Evolutionary conservation across 2,113 vertebrate species (phyloP).

Genomic region (cat (Felis catus)): DNA sequence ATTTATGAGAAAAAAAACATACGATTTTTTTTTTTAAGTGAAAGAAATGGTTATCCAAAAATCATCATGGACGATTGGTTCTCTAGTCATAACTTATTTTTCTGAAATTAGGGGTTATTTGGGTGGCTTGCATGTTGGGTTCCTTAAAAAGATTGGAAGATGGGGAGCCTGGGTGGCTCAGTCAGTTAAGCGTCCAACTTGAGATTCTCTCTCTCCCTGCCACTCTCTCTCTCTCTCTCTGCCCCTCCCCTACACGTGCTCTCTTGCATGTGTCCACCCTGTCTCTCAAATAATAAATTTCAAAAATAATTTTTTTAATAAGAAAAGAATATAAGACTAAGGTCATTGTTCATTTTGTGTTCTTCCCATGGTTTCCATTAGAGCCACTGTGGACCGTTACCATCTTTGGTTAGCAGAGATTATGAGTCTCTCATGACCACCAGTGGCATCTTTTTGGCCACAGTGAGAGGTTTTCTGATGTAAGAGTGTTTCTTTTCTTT

Average conservation of each 20-base stretch:
- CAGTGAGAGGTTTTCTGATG: neutral
- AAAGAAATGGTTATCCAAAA: conserved; percentile 44
- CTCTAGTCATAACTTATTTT: conserved; percentile 50
- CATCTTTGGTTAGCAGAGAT: neutral
- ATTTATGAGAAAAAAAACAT: neutral
- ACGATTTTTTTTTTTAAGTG: neutral
- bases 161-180: no score
- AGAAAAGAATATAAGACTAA: neutral
- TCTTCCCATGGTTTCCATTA: conserved; percentile 30
- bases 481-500: conserved; percentile 13
- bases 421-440: neutral
- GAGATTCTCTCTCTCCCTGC: no score
- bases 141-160: conserved; percentile 48
- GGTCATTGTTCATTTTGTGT: conserved; percentile 31
- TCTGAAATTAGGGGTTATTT: conserved; percentile 40
- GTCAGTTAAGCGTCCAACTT: no score
- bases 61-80: neutral
- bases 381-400: neutral
- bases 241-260: no score
- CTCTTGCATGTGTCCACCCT: no score
- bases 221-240: no score
- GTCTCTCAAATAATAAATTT: no score
- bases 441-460: neutral
- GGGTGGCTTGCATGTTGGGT: conserved; percentile 39
- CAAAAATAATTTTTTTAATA: no score